Conservation (phyloP, 2,888 invertebrate species). For the Idaea biselata region DNA sequence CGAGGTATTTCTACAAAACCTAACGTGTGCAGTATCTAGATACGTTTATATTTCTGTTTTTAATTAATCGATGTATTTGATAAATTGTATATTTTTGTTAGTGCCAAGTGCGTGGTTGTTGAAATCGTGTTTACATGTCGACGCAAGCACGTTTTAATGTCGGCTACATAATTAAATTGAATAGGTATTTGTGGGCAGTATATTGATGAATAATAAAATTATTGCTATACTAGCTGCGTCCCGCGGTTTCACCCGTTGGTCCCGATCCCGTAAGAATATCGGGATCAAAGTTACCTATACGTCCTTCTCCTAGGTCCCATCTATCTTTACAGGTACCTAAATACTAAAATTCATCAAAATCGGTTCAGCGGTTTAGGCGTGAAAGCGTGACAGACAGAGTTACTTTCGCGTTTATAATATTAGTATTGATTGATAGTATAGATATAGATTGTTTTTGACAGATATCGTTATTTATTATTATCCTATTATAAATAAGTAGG, state of each 20-base stretch:
- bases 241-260: neutral
- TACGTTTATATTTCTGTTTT: neutral
- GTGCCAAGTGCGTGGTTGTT: neutral
- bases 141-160: constrained; percentile 25
- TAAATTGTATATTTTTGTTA: neutral
- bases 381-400: neutral
- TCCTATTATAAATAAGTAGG: too few species aligned
- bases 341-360: neutral
- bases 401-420: too few species aligned
- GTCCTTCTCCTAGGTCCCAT: too few species aligned
- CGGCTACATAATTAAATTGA: constrained; percentile 38
- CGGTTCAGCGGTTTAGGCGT: neutral
- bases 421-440: too few species aligned
- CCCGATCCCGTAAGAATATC: neutral
- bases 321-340: too few species aligned
- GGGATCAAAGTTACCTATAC: too few species aligned
- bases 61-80: neutral
- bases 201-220: neutral
- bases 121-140: neutral
- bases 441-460: too few species aligned
- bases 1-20: neutral
- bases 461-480: too few species aligned
- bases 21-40: neutral
- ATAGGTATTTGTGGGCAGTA: constrained; percentile 11
- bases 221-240: constrained; percentile 5